Base-by-base conservation (phyloP, 2,797 vertebrate species). In the Hippopotamyrus pictus region DNA sequence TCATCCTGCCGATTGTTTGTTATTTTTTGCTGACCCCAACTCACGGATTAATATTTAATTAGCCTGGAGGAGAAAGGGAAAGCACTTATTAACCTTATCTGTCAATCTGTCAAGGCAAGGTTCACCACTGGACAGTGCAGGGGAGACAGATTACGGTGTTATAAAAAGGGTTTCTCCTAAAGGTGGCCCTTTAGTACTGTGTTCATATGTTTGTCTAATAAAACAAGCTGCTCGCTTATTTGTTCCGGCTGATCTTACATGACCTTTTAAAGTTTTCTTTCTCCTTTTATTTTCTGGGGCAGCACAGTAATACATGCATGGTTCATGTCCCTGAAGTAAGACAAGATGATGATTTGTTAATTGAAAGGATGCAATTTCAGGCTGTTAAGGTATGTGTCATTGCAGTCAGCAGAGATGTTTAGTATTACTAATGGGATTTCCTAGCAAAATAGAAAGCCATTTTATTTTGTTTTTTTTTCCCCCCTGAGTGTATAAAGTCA, bases 31-130 rank as follows among this genome's bases (percentile, higher is more conserved):
- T 99, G 98, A 99, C 98, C 98, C 98, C 97, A 97, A 97, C 97
- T 97, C 96, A 94, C 96, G 96, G 97, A 98, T 99, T 98, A 99
- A 99, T 99, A 99, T 98, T 99, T 98, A 97, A 99, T 99, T 98
- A 98, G 98, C 98, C 97, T 98, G 97, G 96, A 97, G 97, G 97
- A 98, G 96, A 97, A 96, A 96, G 97, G 97, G 96, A 97, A 97
- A 95, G 96, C 97, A 97, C 97, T 98, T 97, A 98, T 99, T 99
- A 98, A 98, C 98, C 98, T 97, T 97, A 97, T 97, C 96, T 96
- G 97, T 98, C 97, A 97, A 98, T 97, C 98, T 98, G 97, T 98
- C 97, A 97, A 96, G 95, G 93, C 93, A 94, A 95, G 93, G 93
- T 94, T 93, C 94, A 88, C 93, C 94, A 95, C 94, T 51, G 89